Conservation (phyloP, 92 coral and sea anemone genomes). For the Heteractis magnifica region DNA sequence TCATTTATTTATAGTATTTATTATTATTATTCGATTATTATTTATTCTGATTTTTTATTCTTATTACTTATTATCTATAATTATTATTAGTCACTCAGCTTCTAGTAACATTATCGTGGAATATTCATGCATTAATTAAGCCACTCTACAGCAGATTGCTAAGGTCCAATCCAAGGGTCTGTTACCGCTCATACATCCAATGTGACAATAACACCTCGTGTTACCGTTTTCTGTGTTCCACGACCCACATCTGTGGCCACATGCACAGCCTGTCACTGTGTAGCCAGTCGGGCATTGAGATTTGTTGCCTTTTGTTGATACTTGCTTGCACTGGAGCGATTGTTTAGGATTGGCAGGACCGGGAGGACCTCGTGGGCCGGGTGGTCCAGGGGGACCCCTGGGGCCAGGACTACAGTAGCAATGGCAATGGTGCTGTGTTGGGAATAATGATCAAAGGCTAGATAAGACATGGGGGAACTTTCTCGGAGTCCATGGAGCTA, state of each 20-base stretch:
- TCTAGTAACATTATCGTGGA: no score
- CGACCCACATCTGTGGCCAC: constrained; percentile 33
- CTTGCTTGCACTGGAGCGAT: background rate
- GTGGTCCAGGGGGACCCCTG: background rate
- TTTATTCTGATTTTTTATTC: no score
- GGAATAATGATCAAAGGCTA: no score
- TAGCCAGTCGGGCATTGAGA: constrained; percentile 9
- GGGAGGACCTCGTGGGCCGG: background rate
- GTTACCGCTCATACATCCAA: constrained; percentile 31
- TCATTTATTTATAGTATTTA: no score
- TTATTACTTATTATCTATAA: no score
- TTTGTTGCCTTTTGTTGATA: background rate
- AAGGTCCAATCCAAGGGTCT: constrained; percentile 30
- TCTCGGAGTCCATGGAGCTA: no score
- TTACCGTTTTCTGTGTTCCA: constrained; percentile 13
- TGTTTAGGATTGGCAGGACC: background rate
- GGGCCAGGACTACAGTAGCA: background rate
- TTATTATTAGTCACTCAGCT: no score
- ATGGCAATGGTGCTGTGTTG: no score
- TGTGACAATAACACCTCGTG: constrained; percentile 17
- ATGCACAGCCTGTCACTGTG: constrained; percentile 30
- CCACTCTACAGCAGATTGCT: no score
- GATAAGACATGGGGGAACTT: no score
- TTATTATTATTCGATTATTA: no score
- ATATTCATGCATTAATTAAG: no score